phyloP scores from a whole-genome alignment of 2,113 vertebrate species.

The Herpetotheres cachinnans region DNA sequence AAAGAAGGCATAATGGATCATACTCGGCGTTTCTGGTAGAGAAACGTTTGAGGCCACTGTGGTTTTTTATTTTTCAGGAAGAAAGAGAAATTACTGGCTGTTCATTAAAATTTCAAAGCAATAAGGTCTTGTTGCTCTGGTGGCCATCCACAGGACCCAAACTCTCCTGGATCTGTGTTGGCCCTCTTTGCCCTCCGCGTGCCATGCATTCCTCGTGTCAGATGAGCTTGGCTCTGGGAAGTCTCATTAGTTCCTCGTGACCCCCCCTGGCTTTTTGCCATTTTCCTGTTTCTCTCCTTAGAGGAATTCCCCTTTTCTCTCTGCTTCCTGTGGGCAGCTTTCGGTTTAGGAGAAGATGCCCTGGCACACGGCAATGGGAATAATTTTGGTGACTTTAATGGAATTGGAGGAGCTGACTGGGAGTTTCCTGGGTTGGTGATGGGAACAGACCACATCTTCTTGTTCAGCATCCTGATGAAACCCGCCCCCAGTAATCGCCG shows the following conservation, averaged over 20 bases:
- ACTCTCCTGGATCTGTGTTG: background rate
- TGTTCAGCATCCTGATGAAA: background rate
- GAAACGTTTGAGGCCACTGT: background rate
- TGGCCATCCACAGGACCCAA: background rate
- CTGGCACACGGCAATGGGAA: background rate
- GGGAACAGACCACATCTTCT: background rate
- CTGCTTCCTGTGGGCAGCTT: background rate
- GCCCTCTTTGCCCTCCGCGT: conserved; percentile 19
- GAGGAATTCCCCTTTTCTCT: conserved; percentile 12
- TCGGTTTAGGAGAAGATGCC: background rate
- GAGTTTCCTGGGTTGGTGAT: background rate
- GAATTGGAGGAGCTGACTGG: background rate
- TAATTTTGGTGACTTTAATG: background rate
- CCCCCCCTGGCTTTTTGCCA: background rate
- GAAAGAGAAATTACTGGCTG: background rate
- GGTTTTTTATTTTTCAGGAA: background rate
- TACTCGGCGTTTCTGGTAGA: background rate
- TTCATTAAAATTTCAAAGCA: background rate
- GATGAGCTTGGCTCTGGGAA: conserved; percentile 4
- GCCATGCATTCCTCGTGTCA: background rate
- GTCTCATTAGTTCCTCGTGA: background rate
- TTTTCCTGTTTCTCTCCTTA: background rate
- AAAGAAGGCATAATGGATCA: background rate
- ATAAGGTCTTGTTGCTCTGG: background rate
- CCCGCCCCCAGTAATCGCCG: background rate